phyloP scores from a whole-genome alignment of 2,113 vertebrate species.

The Gambusia holbrooki region DNA sequence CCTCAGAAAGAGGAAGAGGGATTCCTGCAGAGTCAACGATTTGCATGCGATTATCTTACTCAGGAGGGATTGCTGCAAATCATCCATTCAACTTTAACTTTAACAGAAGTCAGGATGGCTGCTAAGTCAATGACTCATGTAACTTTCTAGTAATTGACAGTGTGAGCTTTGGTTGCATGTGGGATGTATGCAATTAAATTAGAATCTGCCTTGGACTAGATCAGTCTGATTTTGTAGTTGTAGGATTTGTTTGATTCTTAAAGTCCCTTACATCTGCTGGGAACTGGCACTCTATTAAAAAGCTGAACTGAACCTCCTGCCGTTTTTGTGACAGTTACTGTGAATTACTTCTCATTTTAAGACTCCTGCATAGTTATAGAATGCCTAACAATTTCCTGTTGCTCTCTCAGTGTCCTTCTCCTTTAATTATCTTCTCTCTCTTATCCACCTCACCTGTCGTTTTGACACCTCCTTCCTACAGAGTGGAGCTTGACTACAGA shows the following conservation, averaged over 20 bases:
- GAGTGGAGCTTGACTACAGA: conserved; percentile 37
- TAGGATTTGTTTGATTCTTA: not conserved
- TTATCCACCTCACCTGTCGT: conserved; percentile 58
- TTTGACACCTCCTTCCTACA: conserved; percentile 40
- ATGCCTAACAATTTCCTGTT: conserved; percentile 45
- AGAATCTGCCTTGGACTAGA: not conserved
- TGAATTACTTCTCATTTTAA: not conserved
- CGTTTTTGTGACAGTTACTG: conserved; percentile 2
- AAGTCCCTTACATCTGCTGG: not conserved
- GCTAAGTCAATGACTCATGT: not conserved
- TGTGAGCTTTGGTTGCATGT: not conserved
- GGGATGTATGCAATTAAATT: not conserved
- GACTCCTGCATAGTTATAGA: conserved; percentile 11
- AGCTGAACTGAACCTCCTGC: not conserved
- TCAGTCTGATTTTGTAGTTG: not conserved
- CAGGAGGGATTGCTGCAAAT: not conserved
- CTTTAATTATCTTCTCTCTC: conserved; percentile 61
- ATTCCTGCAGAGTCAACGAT: too few relatives aligned
- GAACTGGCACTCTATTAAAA: not conserved
- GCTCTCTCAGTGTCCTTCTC: conserved; percentile 54
- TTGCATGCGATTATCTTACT: too few relatives aligned
- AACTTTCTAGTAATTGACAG: not conserved
- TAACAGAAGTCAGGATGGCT: too few relatives aligned
- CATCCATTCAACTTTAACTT: too few relatives aligned
- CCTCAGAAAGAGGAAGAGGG: too few relatives aligned